Evolutionary conservation across 2,113 vertebrate species (phyloP).

Genomic region (Phrynosoma blainvillii): DNA sequence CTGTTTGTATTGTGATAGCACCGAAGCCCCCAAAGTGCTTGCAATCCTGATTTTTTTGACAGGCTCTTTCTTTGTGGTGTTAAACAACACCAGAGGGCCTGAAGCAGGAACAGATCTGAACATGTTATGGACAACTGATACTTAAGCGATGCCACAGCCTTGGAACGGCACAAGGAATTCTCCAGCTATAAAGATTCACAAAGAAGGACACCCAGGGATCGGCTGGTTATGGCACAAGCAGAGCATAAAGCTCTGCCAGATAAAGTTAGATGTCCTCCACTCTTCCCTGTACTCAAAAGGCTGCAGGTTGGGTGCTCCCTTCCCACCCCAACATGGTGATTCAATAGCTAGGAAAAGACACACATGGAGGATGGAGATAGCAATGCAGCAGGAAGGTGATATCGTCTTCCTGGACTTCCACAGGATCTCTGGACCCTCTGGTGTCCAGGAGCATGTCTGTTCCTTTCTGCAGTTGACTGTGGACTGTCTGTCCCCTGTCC

Average conservation of each 20-base stretch:
- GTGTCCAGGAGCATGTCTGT: too few species aligned
- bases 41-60: conserved; percentile 18
- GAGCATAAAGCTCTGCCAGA: background rate
- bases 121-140: background rate
- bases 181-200: background rate
- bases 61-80: conserved; percentile 18
- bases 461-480: too few species aligned
- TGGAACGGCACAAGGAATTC: background rate
- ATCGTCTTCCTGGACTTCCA: too few species aligned
- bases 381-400: too few species aligned
- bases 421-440: too few species aligned
- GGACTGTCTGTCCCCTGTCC: too few species aligned
- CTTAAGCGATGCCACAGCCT: background rate
- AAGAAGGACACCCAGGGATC: background rate
- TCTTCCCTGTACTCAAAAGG: too few species aligned
- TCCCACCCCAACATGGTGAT: too few species aligned
- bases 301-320: too few species aligned
- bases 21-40: background rate
- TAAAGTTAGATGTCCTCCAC: too few species aligned
- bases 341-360: too few species aligned
- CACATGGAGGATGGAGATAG: too few species aligned
- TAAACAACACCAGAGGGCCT: conserved; percentile 23
- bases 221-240: background rate
- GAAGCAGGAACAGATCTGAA: background rate
- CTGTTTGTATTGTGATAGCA: background rate